These are phyloP conservation scores for Heterohyrax brucei DNA, from an alignment of 2,797 vertebrate genomes.

Conservation along the genomic window DNA sequence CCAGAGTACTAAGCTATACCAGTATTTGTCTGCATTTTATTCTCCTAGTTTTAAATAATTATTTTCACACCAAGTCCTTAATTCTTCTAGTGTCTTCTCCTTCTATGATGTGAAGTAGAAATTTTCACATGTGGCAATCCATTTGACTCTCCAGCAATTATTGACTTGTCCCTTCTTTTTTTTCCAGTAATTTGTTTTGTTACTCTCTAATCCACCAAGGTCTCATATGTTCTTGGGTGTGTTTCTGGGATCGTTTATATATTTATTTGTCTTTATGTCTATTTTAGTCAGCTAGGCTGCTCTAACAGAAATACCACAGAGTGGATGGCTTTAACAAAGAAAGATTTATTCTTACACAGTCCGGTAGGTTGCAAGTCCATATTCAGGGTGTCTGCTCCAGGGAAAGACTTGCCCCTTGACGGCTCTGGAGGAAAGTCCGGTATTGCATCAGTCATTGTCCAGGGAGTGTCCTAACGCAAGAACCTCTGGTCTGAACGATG, in stretches of 20 bases:
- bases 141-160: background rate
- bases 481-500: too few species aligned
- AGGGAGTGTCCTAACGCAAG: too few species aligned
- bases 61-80: conserved; percentile 36
- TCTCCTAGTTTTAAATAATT: conserved; percentile 24
- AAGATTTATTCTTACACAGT: too few species aligned
- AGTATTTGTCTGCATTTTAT: conserved; percentile 15
- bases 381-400: too few species aligned
- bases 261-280: background rate
- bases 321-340: too few species aligned
- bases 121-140: background rate
- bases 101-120: background rate
- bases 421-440: too few species aligned
- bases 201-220: background rate
- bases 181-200: background rate
- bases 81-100: background rate
- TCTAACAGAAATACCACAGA: too few species aligned
- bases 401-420: too few species aligned
- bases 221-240: background rate
- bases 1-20: background rate
- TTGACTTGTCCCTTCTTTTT: background rate
- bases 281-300: too few species aligned
- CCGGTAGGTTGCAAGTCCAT: too few species aligned
- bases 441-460: too few species aligned
- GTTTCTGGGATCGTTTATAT: background rate